Percentiles rank a stretch among this genome's conserved stretches.
These are phyloP conservation scores for Dione juno DNA, from an alignment of 2,888 invertebrate genomes.

Conservation along the genomic window DNA sequence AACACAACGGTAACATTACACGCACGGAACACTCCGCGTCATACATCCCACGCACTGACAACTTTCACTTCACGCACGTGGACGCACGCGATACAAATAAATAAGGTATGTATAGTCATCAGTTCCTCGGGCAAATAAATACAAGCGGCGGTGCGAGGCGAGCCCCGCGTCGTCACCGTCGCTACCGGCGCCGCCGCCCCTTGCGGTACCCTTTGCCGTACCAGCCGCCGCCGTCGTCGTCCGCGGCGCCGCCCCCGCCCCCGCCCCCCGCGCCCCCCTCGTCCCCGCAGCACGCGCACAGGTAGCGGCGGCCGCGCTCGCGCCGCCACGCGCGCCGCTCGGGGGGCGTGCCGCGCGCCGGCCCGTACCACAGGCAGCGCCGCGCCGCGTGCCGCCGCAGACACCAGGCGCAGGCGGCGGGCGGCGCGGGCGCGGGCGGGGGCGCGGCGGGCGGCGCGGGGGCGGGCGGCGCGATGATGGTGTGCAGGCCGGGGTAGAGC, in stretches of 20 bases:
- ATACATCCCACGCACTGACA: conserved; percentile 17
- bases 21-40: not conserved
- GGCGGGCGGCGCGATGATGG: conserved; percentile 77
- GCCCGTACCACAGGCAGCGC: conserved; percentile 76
- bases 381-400: conserved; percentile 58
- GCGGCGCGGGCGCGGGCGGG: conserved; percentile 57
- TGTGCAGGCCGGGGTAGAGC: conserved; percentile 85
- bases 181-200: conserved; percentile 83
- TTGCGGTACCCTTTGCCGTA: conserved; percentile 94
- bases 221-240: conserved; percentile 85
- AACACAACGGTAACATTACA: conserved; percentile 16
- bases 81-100: not conserved
- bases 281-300: conserved; percentile 86
- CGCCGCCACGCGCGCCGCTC: conserved; percentile 60
- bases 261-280: conserved; percentile 42
- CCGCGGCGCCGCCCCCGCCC: conserved; percentile 59
- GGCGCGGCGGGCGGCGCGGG: conserved; percentile 45
- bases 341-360: conserved; percentile 72
- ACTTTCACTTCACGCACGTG: conserved; percentile 28
- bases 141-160: too few relatives aligned
- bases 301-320: conserved; percentile 82
- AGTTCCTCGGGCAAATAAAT: not conserved
- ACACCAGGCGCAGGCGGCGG: conserved; percentile 65
- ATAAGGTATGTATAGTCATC: not conserved
- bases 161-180: not conserved